These are phyloP conservation scores for Chaetops frenatus DNA, from an alignment of 2,113 vertebrate genomes.

Conservation along the genomic window DNA sequence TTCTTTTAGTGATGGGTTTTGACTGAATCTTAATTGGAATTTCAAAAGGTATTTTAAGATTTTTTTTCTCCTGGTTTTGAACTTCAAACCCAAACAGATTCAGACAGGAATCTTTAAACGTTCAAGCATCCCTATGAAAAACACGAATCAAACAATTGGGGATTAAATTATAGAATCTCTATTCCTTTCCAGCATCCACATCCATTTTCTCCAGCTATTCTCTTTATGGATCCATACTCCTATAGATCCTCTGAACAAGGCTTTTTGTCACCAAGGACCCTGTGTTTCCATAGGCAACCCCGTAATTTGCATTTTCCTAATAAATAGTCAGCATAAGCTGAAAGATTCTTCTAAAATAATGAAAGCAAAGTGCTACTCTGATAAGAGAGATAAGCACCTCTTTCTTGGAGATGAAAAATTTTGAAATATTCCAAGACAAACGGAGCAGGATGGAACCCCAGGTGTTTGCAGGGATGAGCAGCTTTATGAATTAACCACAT, in stretches of 20 bases:
- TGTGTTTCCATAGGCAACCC: slow-evolving; percentile 45
- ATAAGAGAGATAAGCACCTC: background rate
- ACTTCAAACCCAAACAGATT: slow-evolving; percentile 12
- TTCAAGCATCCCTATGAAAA: background rate
- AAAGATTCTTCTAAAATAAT: background rate
- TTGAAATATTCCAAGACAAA: background rate
- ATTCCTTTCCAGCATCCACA: background rate
- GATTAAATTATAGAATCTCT: background rate
- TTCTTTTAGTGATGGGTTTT: slow-evolving; percentile 32
- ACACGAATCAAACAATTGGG: background rate
- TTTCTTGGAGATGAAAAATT: background rate
- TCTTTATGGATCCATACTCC: background rate
- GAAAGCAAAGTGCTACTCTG: background rate
- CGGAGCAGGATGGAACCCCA: background rate
- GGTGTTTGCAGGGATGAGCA: background rate
- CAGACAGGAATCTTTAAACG: background rate
- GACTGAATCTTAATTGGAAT: slow-evolving; percentile 46
- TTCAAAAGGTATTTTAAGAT: slow-evolving; percentile 23
- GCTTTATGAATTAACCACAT: background rate
- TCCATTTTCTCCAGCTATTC: background rate
- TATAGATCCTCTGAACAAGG: background rate
- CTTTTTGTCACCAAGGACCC: background rate
- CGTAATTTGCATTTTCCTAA: background rate
- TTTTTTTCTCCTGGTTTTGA: background rate
- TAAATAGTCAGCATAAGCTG: background rate